Conservation (phyloP, 2,797 vertebrate species). For the Cynodonichthys magdalenae region DNA sequence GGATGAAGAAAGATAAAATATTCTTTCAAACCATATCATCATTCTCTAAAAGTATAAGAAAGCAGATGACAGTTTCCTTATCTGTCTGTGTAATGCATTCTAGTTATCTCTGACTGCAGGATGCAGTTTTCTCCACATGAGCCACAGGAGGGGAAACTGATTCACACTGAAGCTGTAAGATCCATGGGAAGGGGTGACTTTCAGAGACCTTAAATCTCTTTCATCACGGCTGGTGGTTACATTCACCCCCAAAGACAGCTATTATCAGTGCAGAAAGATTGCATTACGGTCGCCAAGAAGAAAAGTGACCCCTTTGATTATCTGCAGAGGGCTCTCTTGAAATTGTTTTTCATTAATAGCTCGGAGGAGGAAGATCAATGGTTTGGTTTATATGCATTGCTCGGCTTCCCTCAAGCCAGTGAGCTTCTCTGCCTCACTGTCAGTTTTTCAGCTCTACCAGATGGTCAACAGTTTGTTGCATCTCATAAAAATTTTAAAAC, state of each 20-base stretch:
- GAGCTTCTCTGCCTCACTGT: conserved; percentile 21
- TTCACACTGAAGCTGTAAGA: conserved; percentile 39
- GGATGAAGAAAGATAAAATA: background rate
- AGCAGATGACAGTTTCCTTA: conserved; percentile 5
- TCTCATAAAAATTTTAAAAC: conserved; percentile 54
- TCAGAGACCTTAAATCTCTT: conserved; percentile 35
- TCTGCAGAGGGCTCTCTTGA: conserved; percentile 37
- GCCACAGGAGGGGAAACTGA: conserved; percentile 33
- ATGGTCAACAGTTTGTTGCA: conserved; percentile 52
- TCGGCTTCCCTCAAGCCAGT: conserved; percentile 14
- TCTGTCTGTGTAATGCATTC: conserved; percentile 15
- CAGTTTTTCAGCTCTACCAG: conserved; percentile 41
- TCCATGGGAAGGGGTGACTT: conserved; percentile 23
- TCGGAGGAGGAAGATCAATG: conserved; percentile 53
- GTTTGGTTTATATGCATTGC: conserved; percentile 27
- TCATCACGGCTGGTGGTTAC: conserved; percentile 49
- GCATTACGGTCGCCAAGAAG: conserved; percentile 39
- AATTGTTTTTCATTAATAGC: conserved; percentile 61
- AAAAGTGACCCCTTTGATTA: conserved; percentile 57
- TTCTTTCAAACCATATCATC: conserved; percentile 4
- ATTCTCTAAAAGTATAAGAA: conserved; percentile 1
- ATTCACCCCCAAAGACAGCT: conserved; percentile 38
- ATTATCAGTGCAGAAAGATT: conserved; percentile 57
- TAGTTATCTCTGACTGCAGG: conserved; percentile 11
- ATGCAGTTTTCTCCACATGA: conserved; percentile 6